Evolutionary conservation across 2,888 invertebrate species (phyloP), one percentile per base, ranked within the genome.

Genomic region (Odontocolon sp.): DNA sequence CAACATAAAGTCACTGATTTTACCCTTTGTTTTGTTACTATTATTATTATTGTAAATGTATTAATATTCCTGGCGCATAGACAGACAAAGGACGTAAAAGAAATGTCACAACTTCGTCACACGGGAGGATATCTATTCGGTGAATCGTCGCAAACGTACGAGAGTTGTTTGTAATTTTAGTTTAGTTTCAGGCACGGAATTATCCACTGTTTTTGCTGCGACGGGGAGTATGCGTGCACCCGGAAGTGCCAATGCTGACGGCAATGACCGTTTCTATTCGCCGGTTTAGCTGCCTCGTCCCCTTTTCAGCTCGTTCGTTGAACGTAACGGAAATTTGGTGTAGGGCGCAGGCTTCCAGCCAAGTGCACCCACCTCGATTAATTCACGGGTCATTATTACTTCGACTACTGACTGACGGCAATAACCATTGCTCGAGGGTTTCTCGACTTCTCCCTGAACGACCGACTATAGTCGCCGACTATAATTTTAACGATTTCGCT

Each of bases 231-330:
- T 36, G 59, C 26, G 42, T 11, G 33, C 45, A 50, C 47, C 64
- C 77, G 77, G 72, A 77, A 77, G 57, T 66, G 9, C 23, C 28
- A 26, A 45, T 40, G 16, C 38, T 36, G 21, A 36, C 42, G 72
- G 64, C 57, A 73, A 73, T 69, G 64, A 77, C 72, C 72, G 64
- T 77, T 77, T 47, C 28, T 18, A 14, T 28, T 6, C 57, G 11
- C n/a, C 9, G 6, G 28, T 6, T 6, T 23, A 9, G 45, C 36
- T 36, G 59, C 9, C 16, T 42, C 42, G 18, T 45, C 42, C 18
- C 40, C 9, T 40, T 57, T 28, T 38, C 28, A 64, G 21, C 36
- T 45, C 21, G 42, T 45, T 50, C 9, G 45, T 31, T 40, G 4
- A 6, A 16, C n/a, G 11, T 23, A 28, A 21, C 45, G 26, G n/a